These are phyloP conservation scores for Pinctada fucata DNA, from an alignment of 2,888 invertebrate genomes.

Conservation along the genomic window DNA sequence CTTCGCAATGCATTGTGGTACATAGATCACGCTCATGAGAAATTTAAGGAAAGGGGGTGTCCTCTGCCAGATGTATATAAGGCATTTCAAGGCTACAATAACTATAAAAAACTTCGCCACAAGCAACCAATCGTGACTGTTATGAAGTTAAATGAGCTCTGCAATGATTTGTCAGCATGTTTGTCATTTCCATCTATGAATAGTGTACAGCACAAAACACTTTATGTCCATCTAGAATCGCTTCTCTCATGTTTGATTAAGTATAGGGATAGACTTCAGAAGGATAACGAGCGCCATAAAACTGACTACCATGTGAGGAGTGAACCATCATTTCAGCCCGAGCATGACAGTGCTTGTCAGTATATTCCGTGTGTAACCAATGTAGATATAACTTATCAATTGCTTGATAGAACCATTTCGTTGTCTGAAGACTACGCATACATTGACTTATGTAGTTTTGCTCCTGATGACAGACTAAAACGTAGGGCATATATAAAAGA, in stretches of 20 bases:
- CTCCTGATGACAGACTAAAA: background rate
- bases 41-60: too few relatives aligned
- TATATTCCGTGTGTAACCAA: background rate
- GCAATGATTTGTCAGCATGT: too few relatives aligned
- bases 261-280: slow-evolving; percentile 9
- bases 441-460: slow-evolving; percentile 15
- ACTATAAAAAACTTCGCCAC: background rate
- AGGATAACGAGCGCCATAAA: slow-evolving; percentile 7
- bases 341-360: slow-evolving; percentile 2
- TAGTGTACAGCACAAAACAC: too few relatives aligned
- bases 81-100: background rate
- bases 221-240: too few relatives aligned
- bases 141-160: too few relatives aligned
- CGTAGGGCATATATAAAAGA: slow-evolving; percentile 23
- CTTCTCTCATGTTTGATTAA: too few relatives aligned
- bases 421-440: background rate
- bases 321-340: background rate
- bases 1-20: too few relatives aligned
- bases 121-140: too few relatives aligned
- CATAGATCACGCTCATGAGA: too few relatives aligned
- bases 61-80: background rate
- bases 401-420: background rate
- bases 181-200: too few relatives aligned
- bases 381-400: background rate
- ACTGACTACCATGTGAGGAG: background rate